Conservation (phyloP, 2,113 vertebrate species). For the Sisor rabdophorus region DNA sequence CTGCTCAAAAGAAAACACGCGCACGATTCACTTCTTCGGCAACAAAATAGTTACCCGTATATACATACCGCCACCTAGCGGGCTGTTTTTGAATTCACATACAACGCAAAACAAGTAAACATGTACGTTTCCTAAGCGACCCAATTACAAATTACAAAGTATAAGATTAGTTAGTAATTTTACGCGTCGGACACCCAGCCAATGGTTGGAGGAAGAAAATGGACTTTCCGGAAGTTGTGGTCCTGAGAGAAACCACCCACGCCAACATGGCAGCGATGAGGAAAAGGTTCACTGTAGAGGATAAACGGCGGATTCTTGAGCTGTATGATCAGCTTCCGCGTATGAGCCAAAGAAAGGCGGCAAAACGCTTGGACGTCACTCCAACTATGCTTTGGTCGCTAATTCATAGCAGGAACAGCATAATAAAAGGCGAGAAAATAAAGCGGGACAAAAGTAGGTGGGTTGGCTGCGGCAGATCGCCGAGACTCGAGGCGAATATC, state of each 20-base stretch:
- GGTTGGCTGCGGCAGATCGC: neutral
- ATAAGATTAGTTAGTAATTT: neutral
- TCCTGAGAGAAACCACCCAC: neutral
- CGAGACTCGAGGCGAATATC: constrained; percentile 35
- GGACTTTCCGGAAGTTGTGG: neutral
- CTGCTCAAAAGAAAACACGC: neutral
- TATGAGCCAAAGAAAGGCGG: constrained; percentile 28
- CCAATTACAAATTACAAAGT: neutral
- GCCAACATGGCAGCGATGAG: constrained; percentile 5
- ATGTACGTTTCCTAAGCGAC: neutral
- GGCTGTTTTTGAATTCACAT: neutral
- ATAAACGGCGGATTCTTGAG: constrained; percentile 28
- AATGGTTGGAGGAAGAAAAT: neutral
- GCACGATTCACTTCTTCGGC: neutral
- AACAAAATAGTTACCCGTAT: neutral
- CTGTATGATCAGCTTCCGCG: constrained; percentile 38
- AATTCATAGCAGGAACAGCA: constrained; percentile 1
- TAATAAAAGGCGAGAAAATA: neutral
- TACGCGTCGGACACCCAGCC: neutral
- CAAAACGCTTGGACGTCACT: constrained; percentile 14
- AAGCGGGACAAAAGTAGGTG: neutral
- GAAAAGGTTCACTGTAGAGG: constrained; percentile 7
- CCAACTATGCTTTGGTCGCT: constrained; percentile 12
- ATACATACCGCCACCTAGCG: constrained; percentile 25
- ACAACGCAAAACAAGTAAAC: neutral